Evolutionary conservation across 2,113 vertebrate species (phyloP), one percentile per base, ranked within the genome.

Genomic region (Eublepharis macularius): DNA sequence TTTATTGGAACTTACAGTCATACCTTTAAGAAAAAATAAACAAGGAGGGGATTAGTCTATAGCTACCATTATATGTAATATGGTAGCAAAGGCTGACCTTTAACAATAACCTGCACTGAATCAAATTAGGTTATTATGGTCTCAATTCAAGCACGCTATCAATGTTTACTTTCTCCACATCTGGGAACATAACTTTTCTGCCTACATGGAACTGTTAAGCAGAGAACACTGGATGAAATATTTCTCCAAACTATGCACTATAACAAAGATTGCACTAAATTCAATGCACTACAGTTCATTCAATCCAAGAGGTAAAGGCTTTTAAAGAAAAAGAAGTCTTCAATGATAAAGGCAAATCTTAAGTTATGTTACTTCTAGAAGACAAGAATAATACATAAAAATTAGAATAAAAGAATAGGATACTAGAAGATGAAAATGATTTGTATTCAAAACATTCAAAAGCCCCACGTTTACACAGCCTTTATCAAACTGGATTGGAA

Each of bases 1-100:
- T 95, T 98, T 99, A 92, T 97, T 94, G 81, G 98, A 97, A 84
- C 98, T 98, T 70, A 99, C 98, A 0, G 98, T 99, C 99, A 99
- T 99, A 2, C 99, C 99, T 99, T 83, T 0, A 57, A 54, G 24
- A 57, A 92, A 89, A 87, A 66, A 87, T 0, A 4, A 17, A 88
- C 4, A 5, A 19, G 90, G 10, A 21, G 8, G 1, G 81, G 51
- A 9, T 26, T 3, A 76, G 70, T 82, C 68, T n/a, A 19, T 24
- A 13, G n/a, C 9, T 5, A 66, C 14, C n/a, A 2, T 12, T 26
- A 43, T n/a, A 63, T 19, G 32, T 36, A 72, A 85, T 70, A 57
- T 12, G 19, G 45, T 6, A 51, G 54, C 34, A 84, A 68, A 69
- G 7, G 49, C 13, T 49, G 4, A 11, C 19, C 13, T 24, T 39